A percentile compares a stretch with the other conserved stretches of the same genome.
phyloP scores from a whole-genome alignment of 1,140 invertebrate species.

The Choristoneura fumiferana region DNA sequence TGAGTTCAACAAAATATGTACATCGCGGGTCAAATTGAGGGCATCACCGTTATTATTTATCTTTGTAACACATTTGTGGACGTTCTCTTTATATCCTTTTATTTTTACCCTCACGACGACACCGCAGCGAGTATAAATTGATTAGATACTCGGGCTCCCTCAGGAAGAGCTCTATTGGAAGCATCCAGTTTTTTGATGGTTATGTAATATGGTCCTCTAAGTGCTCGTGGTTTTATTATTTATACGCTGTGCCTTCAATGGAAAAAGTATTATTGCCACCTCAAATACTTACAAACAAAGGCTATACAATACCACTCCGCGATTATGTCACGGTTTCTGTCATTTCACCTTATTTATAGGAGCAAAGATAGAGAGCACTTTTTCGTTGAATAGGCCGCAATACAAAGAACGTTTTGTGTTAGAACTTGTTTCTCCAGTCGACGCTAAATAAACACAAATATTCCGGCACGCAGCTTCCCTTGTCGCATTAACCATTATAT shows the following conservation, averaged over 20 bases:
- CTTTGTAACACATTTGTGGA: conserved; percentile 43
- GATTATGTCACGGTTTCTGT: conserved; percentile 2
- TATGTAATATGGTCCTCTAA: not conserved
- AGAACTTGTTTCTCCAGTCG: not conserved
- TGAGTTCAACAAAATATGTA: conserved; percentile 29
- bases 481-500: no score
- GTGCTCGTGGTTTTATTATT: conserved; percentile 6
- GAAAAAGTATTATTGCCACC: conserved; percentile 10
- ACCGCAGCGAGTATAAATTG: conserved; percentile 37
- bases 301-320: not conserved
- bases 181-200: conserved; percentile 1
- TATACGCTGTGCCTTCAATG: not conserved
- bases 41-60: conserved; percentile 55
- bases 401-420: not conserved
- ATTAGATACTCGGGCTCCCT: conserved; percentile 31
- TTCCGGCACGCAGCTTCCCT: not conserved
- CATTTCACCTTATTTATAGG: not conserved
- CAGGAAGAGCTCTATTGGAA: conserved; percentile 4
- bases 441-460: not conserved
- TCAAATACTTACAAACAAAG: not conserved
- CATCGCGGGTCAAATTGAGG: conserved; percentile 41
- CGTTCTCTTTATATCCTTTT: conserved; percentile 38
- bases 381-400: not conserved
- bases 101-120: conserved; percentile 40
- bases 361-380: not conserved